phyloP scores from a whole-genome alignment of 2,113 vertebrate genomes.

The Vidua macroura region DNA sequence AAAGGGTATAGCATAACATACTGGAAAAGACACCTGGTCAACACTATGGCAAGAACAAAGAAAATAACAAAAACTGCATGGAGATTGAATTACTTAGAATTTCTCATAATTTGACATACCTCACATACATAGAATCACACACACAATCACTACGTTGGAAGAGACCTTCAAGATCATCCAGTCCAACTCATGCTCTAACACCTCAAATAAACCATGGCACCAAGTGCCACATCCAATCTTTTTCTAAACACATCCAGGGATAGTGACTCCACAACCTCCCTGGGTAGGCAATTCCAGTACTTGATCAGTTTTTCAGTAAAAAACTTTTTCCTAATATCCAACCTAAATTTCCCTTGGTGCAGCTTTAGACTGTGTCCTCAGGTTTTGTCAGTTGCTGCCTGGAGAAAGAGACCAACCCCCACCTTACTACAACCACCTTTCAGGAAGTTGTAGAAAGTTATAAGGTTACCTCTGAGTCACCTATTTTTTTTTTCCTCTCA shows the following conservation, averaged over 20 bases:
- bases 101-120: background rate
- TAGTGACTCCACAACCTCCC: background rate
- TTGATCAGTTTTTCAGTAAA: background rate
- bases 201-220: background rate
- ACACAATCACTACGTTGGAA: background rate
- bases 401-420: background rate
- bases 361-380: background rate
- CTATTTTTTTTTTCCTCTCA: background rate
- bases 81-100: background rate
- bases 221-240: background rate
- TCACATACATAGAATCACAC: background rate
- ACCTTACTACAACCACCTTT: background rate
- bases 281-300: accelerated
- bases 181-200: background rate
- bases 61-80: background rate
- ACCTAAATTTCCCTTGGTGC: background rate
- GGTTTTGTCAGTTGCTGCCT: background rate
- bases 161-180: background rate
- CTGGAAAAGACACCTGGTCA: background rate
- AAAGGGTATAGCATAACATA: background rate
- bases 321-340: background rate
- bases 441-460: background rate
- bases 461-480: background rate
- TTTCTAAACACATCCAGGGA: background rate
- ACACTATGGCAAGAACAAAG: background rate